Evolutionary conservation across 2,797 vertebrate species (phyloP).

Genomic region (Mus caroli): DNA sequence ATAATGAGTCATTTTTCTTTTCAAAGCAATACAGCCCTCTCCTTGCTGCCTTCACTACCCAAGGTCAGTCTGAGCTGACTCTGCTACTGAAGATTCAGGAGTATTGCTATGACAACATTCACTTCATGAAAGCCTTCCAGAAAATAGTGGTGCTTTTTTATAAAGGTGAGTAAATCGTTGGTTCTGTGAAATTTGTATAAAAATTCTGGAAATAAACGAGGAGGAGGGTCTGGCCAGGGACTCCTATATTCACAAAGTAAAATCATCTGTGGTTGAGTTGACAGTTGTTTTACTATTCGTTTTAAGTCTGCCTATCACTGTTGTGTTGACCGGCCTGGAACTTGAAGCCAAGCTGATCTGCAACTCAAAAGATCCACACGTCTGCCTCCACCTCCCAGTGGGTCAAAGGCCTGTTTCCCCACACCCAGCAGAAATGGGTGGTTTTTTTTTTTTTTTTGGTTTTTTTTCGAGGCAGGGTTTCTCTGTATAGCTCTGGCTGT

Average conservation of each 20-base stretch:
- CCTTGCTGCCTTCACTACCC: constrained; percentile 97
- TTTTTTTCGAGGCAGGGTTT: too few relatives aligned
- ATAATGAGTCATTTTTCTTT: not conserved
- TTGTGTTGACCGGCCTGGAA: not conserved
- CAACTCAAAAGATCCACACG: not conserved
- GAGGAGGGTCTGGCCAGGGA: not conserved
- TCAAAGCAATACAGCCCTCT: constrained; percentile 97
- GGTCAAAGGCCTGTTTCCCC: not conserved
- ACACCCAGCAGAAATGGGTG: not conserved
- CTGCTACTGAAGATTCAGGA: constrained; percentile 98
- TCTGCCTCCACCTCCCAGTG: not conserved
- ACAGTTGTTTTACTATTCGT: not conserved
- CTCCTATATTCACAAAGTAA: not conserved
- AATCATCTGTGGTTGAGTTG: constrained; percentile 20
- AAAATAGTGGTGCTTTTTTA: constrained; percentile 99
- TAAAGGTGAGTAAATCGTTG: constrained; percentile 91
- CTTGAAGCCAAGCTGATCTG: not conserved
- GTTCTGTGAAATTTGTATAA: constrained; percentile 3
- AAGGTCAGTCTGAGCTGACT: constrained; percentile 97
- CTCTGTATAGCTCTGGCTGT: too few relatives aligned
- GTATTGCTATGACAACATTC: constrained; percentile 99
- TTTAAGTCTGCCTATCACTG: not conserved
- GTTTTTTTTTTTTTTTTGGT: too few relatives aligned
- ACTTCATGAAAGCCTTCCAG: constrained; percentile 99
- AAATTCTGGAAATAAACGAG: not conserved